phyloP scores from a whole-genome alignment of 2,888 invertebrate species.

The Lasioglossum zephyrum region DNA sequence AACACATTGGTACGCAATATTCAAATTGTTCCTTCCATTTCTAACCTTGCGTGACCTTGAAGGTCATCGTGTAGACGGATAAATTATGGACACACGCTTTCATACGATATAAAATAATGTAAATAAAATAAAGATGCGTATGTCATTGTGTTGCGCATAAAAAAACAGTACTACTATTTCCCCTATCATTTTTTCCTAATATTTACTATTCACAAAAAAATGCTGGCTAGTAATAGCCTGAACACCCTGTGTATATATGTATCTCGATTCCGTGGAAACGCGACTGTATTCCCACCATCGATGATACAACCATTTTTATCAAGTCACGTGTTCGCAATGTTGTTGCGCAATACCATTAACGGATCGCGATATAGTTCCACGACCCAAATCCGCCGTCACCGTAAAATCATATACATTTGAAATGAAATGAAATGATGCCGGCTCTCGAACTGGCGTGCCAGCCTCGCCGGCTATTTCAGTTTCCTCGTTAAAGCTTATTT shows the following conservation, averaged over 20 bases:
- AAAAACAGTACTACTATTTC: too few relatives aligned
- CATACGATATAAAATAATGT: too few relatives aligned
- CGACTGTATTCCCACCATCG: conserved; percentile 56
- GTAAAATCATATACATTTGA: conserved; percentile 45
- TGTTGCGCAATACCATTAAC: conserved; percentile 61
- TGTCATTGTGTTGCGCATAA: too few relatives aligned
- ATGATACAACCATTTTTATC: conserved; percentile 57
- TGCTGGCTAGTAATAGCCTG: too few relatives aligned
- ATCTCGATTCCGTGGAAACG: conserved; percentile 40
- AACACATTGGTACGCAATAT: too few relatives aligned
- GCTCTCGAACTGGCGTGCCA: conserved; percentile 4
- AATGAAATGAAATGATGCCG: conserved; percentile 13
- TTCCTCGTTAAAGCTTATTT: neutral
- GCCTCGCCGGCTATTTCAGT: neutral
- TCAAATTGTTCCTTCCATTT: too few relatives aligned
- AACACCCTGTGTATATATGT: neutral
- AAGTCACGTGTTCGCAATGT: conserved; percentile 39
- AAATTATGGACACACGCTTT: too few relatives aligned
- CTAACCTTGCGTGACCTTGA: too few relatives aligned
- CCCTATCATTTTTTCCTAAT: too few relatives aligned
- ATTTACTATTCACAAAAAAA: too few relatives aligned
- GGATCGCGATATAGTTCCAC: conserved; percentile 50
- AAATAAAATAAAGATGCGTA: too few relatives aligned
- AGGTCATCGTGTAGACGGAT: too few relatives aligned
- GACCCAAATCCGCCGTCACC: conserved; percentile 52